Conservation (phyloP, 2,113 vertebrate species). For the Limanda limanda region DNA sequence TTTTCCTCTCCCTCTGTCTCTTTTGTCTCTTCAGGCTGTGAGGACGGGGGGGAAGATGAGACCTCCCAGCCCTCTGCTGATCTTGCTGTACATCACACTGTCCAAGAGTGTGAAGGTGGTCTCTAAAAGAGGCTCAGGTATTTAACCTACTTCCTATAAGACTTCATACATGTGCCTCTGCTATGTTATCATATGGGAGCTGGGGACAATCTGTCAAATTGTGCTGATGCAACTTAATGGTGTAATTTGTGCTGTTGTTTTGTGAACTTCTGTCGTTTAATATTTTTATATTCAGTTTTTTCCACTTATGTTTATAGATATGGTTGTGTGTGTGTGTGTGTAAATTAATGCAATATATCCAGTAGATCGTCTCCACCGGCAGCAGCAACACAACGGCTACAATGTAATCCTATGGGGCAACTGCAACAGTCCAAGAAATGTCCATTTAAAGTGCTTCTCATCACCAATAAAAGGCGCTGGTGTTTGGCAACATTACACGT, state of each 20-base stretch:
- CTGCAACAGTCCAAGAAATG: too few relatives aligned
- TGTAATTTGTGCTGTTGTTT: slow-evolving; percentile 2
- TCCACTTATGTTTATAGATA: too few relatives aligned
- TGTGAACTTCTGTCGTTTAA: not conserved
- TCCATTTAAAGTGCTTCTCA: too few relatives aligned
- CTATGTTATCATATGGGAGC: not conserved
- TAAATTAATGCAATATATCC: too few relatives aligned
- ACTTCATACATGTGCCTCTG: not conserved
- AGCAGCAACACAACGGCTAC: too few relatives aligned
- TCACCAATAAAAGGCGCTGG: too few relatives aligned
- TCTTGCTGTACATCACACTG: slow-evolving; percentile 79
- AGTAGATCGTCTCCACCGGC: too few relatives aligned
- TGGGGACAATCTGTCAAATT: not conserved
- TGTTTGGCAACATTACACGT: too few relatives aligned
- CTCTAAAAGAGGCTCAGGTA: slow-evolving; percentile 83
- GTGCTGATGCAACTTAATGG: not conserved
- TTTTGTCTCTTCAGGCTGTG: slow-evolving; percentile 56
- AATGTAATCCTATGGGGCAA: too few relatives aligned
- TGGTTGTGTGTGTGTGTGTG: too few relatives aligned
- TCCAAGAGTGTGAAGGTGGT: slow-evolving; percentile 77
- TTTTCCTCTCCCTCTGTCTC: not conserved
- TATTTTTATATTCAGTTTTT: not conserved
- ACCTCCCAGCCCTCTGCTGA: slow-evolving; percentile 80
- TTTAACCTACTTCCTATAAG: not conserved
- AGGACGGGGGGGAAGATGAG: slow-evolving; percentile 81